A percentile compares a stretch with the other conserved stretches of the same genome.
These are phyloP conservation scores for Ophiodon elongatus DNA, from an alignment of 2,113 vertebrate genomes.

Conservation along the genomic window DNA sequence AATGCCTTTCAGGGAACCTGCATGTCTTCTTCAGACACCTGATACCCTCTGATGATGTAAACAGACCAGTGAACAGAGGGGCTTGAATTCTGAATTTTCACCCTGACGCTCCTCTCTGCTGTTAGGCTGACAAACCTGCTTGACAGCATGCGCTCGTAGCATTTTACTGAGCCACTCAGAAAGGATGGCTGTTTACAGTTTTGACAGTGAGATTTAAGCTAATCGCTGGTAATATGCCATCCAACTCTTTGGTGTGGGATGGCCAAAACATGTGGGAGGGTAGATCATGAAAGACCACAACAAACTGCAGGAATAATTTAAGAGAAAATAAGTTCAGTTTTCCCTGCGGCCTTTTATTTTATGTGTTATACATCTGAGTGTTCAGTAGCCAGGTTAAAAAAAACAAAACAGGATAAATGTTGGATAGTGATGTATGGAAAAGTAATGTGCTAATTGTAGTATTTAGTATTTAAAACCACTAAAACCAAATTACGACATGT, in stretches of 20 bases:
- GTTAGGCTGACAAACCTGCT: slow-evolving; percentile 32
- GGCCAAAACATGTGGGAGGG: background rate
- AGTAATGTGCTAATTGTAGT: background rate
- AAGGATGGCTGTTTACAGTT: background rate
- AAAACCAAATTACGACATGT: background rate
- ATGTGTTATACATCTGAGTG: background rate
- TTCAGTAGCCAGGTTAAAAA: background rate
- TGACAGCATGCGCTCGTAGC: background rate
- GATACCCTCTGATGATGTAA: slow-evolving; percentile 56
- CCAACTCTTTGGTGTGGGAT: background rate
- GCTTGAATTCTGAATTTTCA: background rate
- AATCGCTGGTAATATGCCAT: background rate
- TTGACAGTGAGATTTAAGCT: background rate
- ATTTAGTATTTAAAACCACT: background rate
- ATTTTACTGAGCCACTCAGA: background rate
- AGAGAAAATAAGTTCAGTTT: background rate
- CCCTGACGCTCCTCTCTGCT: background rate
- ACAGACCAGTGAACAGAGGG: slow-evolving; percentile 8
- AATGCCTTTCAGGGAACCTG: background rate
- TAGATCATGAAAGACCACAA: background rate
- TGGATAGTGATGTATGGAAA: background rate
- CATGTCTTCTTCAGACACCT: background rate
- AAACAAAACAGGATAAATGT: background rate
- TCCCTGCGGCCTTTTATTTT: background rate
- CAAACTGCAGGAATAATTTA: background rate